Percentiles rank a stretch among this genome's conserved stretches.
phyloP scores from a whole-genome alignment of 1,140 invertebrate species.

The Drosophila pseudoananassae region DNA sequence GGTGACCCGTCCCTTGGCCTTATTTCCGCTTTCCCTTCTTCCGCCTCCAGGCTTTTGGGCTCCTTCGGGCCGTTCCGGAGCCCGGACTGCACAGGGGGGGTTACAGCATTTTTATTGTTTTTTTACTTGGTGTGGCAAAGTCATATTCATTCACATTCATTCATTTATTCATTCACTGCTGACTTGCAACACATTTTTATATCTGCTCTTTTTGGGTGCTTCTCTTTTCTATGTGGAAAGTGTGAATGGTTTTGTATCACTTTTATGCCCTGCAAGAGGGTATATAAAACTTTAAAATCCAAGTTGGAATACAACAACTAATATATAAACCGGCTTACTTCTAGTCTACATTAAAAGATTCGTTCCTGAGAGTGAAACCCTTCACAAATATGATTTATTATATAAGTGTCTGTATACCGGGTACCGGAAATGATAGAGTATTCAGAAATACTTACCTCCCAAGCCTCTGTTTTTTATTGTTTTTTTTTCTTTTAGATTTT shows the following conservation, averaged over 20 bases:
- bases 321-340: too few relatives aligned
- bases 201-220: slow-evolving; percentile 35
- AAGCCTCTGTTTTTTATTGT: slow-evolving; percentile 11
- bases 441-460: neutral
- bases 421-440: neutral
- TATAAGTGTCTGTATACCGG: neutral
- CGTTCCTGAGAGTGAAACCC: too few relatives aligned
- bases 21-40: slow-evolving; percentile 31
- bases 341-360: too few relatives aligned
- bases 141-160: slow-evolving; percentile 76
- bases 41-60: neutral
- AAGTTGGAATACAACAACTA: too few relatives aligned
- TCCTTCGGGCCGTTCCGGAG: slow-evolving; percentile 8
- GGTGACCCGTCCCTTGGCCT: slow-evolving; percentile 40
- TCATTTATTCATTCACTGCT: slow-evolving; percentile 74
- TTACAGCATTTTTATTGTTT: slow-evolving; percentile 70
- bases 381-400: too few relatives aligned
- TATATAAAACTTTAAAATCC: neutral
- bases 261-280: slow-evolving; percentile 11
- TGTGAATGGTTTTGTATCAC: slow-evolving; percentile 51
- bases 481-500: slow-evolving; percentile 54
- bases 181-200: slow-evolving; percentile 80
- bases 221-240: slow-evolving; percentile 53
- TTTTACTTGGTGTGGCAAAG: slow-evolving; percentile 57
- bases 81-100: slow-evolving; percentile 20